Evolutionary conservation across 2,797 vertebrate species (phyloP).

Genomic region (Bufotes viridis): DNA sequence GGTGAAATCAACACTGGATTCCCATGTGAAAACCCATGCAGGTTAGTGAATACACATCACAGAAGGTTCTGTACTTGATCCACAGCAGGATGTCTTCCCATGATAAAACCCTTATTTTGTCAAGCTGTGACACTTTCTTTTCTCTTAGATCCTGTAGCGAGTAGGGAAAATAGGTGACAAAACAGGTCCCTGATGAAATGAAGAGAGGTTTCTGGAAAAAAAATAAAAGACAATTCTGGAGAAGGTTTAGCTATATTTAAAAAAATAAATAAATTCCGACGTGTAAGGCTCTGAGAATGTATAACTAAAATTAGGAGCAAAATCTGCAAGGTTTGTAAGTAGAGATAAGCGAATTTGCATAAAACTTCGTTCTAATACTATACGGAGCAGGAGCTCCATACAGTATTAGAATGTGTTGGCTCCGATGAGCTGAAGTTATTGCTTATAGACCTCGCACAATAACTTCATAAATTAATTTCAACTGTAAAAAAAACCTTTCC

Average conservation of each 20-base stretch:
- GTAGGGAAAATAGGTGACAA: conserved; percentile 29
- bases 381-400: too few species aligned
- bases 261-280: not conserved
- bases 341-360: not conserved
- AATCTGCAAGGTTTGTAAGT: not conserved
- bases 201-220: conserved; percentile 5
- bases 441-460: too few species aligned
- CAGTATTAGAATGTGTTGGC: too few species aligned
- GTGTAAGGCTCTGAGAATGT: not conserved
- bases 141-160: not conserved
- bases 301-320: not conserved
- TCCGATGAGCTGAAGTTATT: too few species aligned
- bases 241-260: not conserved
- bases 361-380: too few species aligned
- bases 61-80: not conserved
- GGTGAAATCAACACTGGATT: conserved; percentile 97
- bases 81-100: not conserved
- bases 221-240: not conserved
- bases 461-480: too few species aligned
- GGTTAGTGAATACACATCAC: conserved; percentile 75
- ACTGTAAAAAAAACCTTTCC: too few species aligned
- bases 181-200: not conserved
- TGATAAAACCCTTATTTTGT: not conserved
- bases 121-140: not conserved
- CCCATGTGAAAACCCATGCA: conserved; percentile 96